Evolutionary conservation across 2,113 vertebrate genomes (phyloP).

Genomic region (Mystacornis crossleyi): DNA sequence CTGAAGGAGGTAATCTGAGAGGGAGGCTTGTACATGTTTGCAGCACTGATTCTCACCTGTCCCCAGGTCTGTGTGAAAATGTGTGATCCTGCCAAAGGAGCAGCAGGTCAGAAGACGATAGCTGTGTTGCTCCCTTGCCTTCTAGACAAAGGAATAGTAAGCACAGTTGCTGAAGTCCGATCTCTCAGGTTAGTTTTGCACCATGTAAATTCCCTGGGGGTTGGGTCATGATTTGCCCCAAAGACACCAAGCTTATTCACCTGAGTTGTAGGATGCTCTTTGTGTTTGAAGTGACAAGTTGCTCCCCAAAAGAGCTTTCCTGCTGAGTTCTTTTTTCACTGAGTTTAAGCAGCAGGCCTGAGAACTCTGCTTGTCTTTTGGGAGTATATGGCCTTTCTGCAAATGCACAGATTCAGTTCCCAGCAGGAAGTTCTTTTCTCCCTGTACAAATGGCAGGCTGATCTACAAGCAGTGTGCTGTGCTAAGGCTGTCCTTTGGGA

Average conservation of each 20-base stretch:
- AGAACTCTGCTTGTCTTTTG: not conserved
- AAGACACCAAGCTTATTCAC: not conserved
- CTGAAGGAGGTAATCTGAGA: not conserved
- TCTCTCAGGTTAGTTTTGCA: slow-evolving; percentile 85
- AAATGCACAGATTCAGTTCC: not conserved
- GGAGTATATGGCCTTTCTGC: not conserved
- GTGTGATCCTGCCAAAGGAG: slow-evolving; percentile 90
- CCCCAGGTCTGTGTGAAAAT: slow-evolving; percentile 92
- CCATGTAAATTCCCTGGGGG: not conserved
- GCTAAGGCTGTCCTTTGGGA: not conserved
- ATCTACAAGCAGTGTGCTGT: not conserved
- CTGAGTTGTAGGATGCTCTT: not conserved
- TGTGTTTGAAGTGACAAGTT: not conserved
- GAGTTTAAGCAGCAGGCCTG: not conserved
- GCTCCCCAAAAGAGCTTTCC: not conserved
- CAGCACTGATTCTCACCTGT: slow-evolving; percentile 15
- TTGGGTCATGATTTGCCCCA: accelerated
- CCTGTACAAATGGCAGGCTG: not conserved
- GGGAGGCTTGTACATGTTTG: not conserved
- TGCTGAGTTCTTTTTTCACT: not conserved
- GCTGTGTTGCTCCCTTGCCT: slow-evolving; percentile 92
- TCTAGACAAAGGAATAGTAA: slow-evolving; percentile 94
- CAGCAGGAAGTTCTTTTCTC: not conserved
- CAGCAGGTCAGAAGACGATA: slow-evolving; percentile 87
- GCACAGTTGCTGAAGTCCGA: slow-evolving; percentile 92